Evolutionary conservation across 2,888 invertebrate genomes (phyloP), one percentile per base, ranked within the genome.

Genomic region (Scaeva pyrastri): DNA sequence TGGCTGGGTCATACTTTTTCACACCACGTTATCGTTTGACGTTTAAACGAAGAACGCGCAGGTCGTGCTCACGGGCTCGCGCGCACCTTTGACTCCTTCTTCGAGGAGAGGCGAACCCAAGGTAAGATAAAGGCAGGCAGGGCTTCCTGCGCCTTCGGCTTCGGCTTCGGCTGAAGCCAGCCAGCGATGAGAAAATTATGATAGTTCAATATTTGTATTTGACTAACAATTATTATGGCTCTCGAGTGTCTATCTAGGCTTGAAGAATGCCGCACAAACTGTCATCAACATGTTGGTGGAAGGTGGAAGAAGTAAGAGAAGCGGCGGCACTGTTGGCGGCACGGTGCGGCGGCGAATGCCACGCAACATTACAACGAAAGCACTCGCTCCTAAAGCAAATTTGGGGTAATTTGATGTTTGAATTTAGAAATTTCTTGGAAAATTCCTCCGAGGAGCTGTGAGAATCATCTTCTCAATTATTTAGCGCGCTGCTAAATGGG

Each of bases 151-250:
- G 26, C 16, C 68, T 58, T 77, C 31, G 8, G 26, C 39, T 43
- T 36, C 74, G 60, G 58, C 39, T n/a, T n/a, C 21, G 26, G 56
- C 55, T 8, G 8, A 31, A 60, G 60, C 45, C 10, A 36, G 55
- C 14, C 14, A 43, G 52, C 55, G 68, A 86, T 86, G 86, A 85
- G 85, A 85, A 76, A 85, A 82, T 86, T 87, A 87, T 87, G 87
- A 87, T 83, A 87, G 83, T 83, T 87, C 78, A 87, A 87, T 87
- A 87, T 87, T 87, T 87, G 78, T 87, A 55, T 87, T 87, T 87
- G 83, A 83, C 83, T 83, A 87, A 87, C 87, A 87, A 87, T 87
- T 75, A 87, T 87, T 75, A 87, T 87, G 83, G 75, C 78, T 79
- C 78, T 87, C 83, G 75, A 83, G 78, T 83, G 55, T 83, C 87